Evolutionary conservation across 2,888 invertebrate species (phyloP), one percentile per base, ranked within the genome.

Genomic region (Eilema caniola): DNA sequence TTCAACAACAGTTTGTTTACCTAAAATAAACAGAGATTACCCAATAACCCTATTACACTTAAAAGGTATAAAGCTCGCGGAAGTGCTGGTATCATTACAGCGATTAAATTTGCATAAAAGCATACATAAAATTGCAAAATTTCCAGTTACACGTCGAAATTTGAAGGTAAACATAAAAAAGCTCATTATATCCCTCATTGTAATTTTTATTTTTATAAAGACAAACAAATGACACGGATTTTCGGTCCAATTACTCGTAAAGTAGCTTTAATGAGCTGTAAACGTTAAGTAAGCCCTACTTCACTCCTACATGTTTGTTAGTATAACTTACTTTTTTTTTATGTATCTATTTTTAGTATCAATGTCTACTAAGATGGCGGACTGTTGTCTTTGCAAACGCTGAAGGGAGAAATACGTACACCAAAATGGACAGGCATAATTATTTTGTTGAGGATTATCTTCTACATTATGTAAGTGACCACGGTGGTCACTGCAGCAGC

Each of bases 51-150:
- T 24, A n/a, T 37, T 16, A n/a, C 37, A 31, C 57, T 33, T 31
- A 37, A 25, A 33, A 28, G n/a, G 53, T 66, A 57, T 28, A 24
- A 53, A 37, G 60, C 7, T 53, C 37, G 16, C 33, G 24, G 24
- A 41, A 23, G 20, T 65, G 24, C 53, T 53, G 53, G 41, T 66
- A 25, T 37, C 41, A 10, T 53, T 53, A 7, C n/a, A 53, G 16
- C 31, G 24, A 67, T 61, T 62, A 53, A 67, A 62, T 62, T 62
- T 62, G 53, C 67, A 67, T 53, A 67, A 53, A 61, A 23, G 28
- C 67, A 47, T 67, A 31, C 11, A 23, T 31, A 61, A 53, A 67
- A 31, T 67, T 14, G 16, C 7, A 3, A 61, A 14, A 23, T 37
- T 62, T 64, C n/a, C 24, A 24, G 24, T 5, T 28, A 53, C 24